Base-by-base conservation (phyloP, 2,888 invertebrate species). In the Parnassius orleans region DNA sequence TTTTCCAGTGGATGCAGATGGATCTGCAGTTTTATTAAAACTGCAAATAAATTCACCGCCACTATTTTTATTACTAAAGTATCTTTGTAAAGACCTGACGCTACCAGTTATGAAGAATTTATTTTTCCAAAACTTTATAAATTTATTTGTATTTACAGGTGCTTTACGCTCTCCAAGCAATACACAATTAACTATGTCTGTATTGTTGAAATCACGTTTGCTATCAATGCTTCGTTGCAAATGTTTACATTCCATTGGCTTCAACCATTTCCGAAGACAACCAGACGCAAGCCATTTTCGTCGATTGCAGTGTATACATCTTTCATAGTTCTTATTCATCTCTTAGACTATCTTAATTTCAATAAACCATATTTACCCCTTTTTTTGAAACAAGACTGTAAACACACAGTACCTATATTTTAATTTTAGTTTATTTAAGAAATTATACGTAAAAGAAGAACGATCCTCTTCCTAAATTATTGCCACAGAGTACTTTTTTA, bases 211-310 rank as follows among this genome's bases (percentile, higher is more conserved):
- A 75, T 90, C 90, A 69, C 85, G 80, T 78, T 89, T 90, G 72
- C 72, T 86, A 77, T 90, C 90, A 73, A 86, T 83, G 70, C 77
- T 86, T 75, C 90, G 75, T 76, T 88, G 90, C 69, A 86, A 81
- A 83, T 91, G 90, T 89, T 90, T 91, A 86, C 90, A 91, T 87
- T 91, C 90, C 78, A 88, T 75, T 60, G 90, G 90, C 72, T 89
- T 90, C 67, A 90, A 79, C 90, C 90, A 91, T 77, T 89, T 90
- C 59, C 90, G 86, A 69, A 91, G 86, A 71, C 90, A 90, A 66
- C 90, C 90, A 67, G 89, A 81, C 69, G 87, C 80, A 44, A 90
- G 85, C 88, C 90, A 90, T 76, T 89, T 90, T 65, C 90, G 87
- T 60, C 89, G 84, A 75, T 87, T 91, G 70, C 90, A 91, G 73